These are phyloP conservation scores for Seriola quinqueradiata DNA, from an alignment of 2,113 vertebrate genomes.

Conservation along the genomic window DNA sequence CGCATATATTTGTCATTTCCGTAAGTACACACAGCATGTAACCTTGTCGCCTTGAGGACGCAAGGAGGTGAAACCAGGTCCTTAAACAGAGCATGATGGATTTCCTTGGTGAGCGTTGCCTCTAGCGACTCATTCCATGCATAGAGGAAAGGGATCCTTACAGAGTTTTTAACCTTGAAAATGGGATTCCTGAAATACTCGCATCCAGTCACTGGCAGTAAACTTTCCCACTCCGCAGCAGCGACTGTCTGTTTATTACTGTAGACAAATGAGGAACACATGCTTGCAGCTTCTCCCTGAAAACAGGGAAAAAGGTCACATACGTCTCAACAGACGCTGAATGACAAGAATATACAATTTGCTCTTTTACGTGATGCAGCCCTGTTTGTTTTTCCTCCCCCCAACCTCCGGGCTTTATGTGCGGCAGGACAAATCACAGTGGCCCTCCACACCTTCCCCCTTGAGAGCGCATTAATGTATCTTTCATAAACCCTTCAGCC, in stretches of 20 bases:
- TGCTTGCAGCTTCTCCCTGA: constrained; percentile 8
- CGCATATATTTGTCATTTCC: neutral
- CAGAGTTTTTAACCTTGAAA: neutral
- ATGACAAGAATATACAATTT: constrained; percentile 11
- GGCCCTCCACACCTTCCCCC: constrained; percentile 1
- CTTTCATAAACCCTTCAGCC: constrained; percentile 40
- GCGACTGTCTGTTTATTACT: constrained; percentile 33
- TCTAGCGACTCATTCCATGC: neutral
- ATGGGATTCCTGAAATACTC: constrained; percentile 24
- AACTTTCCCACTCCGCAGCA: constrained; percentile 13
- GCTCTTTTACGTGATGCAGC: constrained; percentile 10
- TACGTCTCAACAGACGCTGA: constrained; percentile 15
- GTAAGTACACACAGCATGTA: neutral
- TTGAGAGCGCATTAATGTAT: constrained; percentile 20
- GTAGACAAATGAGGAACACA: constrained; percentile 29
- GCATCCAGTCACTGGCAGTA: constrained; percentile 3
- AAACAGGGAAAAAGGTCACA: constrained; percentile 35
- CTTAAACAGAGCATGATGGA: constrained; percentile 31
- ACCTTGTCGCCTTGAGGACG: neutral
- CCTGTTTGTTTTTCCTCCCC: constrained; percentile 52
- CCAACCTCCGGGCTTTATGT: constrained; percentile 23
- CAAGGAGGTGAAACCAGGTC: neutral
- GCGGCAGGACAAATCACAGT: constrained; percentile 9
- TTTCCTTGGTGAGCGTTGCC: constrained; percentile 26
- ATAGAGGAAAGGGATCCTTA: neutral